Conservation (phyloP, 1,140 invertebrate species). For the Drosophila dunni region DNA sequence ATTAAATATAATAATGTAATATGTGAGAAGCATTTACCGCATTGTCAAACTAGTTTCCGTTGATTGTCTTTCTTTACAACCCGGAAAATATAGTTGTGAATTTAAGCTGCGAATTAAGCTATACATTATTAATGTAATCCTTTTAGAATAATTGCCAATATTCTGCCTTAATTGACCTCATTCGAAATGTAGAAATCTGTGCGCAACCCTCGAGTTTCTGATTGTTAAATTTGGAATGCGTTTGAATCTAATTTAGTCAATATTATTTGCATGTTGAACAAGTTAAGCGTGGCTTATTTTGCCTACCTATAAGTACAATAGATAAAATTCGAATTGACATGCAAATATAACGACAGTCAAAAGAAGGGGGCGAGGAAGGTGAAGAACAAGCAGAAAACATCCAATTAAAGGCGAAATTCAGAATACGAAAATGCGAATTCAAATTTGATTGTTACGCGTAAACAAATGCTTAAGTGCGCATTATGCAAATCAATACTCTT, state of each 20-base stretch:
- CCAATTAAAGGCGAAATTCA: slow-evolving; percentile 77
- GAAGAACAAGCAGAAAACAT: slow-evolving; percentile 58
- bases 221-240: slow-evolving; percentile 18
- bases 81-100: not conserved
- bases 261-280: slow-evolving; percentile 73
- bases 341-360: slow-evolving; percentile 70
- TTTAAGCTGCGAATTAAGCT: not conserved
- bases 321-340: slow-evolving; percentile 82
- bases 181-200: not conserved
- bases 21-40: slow-evolving; percentile 8
- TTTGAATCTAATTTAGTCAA: slow-evolving; percentile 62
- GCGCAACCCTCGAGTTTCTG: not conserved
- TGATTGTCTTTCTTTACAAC: not conserved
- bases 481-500: slow-evolving; percentile 83
- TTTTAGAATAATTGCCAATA: too few species aligned
- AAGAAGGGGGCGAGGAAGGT: slow-evolving; percentile 2
- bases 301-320: slow-evolving; percentile 61
- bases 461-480: slow-evolving; percentile 82
- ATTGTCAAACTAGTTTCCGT: not conserved
- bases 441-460: slow-evolving; percentile 83
- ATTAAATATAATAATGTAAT: slow-evolving; percentile 26
- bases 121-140: too few species aligned
- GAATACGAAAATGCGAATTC: slow-evolving; percentile 77
- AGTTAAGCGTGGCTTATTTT: slow-evolving; percentile 71
- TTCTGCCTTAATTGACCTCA: too few species aligned